Evolutionary conservation across 2,113 vertebrate species (phyloP).

Genomic region (Boleophthalmus pectinirostris): DNA sequence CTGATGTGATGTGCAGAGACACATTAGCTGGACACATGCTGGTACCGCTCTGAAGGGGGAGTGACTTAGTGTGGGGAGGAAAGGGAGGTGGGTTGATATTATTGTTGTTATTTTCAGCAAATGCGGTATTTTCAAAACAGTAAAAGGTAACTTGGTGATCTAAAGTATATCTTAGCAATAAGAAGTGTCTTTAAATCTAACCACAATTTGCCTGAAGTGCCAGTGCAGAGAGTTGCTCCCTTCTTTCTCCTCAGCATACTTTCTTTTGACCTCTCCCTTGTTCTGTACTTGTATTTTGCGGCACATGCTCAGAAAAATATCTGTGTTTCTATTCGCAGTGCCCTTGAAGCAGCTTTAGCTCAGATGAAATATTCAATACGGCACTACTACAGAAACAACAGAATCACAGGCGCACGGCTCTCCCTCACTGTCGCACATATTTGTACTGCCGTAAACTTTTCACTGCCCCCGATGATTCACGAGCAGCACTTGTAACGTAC

Average conservation of each 20-base stretch:
- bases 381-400: conserved; percentile 22
- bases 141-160: too few relatives aligned
- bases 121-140: too few relatives aligned
- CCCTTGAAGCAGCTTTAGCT: conserved; percentile 42
- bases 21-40: too few relatives aligned
- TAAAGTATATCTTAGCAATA: too few relatives aligned
- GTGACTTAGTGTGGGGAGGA: too few relatives aligned
- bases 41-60: too few relatives aligned
- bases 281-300: not conserved
- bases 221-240: not conserved
- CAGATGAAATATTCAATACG: conserved; percentile 48
- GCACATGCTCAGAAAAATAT: not conserved
- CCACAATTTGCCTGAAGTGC: not conserved
- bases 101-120: too few relatives aligned
- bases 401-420: conserved; percentile 29
- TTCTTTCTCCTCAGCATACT: not conserved
- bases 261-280: not conserved
- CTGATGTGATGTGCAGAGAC: too few relatives aligned
- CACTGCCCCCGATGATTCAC: not conserved
- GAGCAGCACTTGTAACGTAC: not conserved
- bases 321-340: conserved; percentile 6
- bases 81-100: too few relatives aligned
- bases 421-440: not conserved
- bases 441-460: not conserved
- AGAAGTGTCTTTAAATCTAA: not conserved